Evolutionary conservation across 2,797 vertebrate species (phyloP).

Genomic region (Amphiprion clarkii): DNA sequence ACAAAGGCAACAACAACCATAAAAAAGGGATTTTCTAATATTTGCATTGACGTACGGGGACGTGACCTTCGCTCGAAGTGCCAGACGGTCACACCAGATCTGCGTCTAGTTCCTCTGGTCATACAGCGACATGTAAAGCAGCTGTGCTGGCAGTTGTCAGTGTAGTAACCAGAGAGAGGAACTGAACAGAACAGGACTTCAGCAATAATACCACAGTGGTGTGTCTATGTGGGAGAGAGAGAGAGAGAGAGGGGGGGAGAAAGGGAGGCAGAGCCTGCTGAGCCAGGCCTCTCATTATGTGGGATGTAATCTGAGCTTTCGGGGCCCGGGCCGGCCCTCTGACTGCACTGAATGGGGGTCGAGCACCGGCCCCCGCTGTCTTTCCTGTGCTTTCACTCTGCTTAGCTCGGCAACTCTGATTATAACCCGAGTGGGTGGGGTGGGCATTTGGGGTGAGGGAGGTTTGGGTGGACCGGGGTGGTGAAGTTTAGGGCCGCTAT

Average conservation of each 20-base stretch:
- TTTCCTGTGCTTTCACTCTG: constrained; percentile 89
- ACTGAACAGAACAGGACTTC: constrained; percentile 76
- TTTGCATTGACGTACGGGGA: constrained; percentile 3
- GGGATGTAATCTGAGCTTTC: constrained; percentile 89
- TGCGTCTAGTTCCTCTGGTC: constrained; percentile 39
- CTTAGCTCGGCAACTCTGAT: constrained; percentile 89
- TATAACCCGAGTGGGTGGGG: constrained; percentile 75
- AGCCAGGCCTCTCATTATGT: constrained; percentile 90
- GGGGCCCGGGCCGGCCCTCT: constrained; percentile 75
- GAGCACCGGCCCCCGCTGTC: constrained; percentile 75
- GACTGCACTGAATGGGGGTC: constrained; percentile 82
- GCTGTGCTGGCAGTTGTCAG: constrained; percentile 73
- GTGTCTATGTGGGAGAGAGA: constrained; percentile 32
- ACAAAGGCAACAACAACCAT: not conserved
- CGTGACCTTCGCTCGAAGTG: constrained; percentile 8
- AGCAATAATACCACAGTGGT: constrained; percentile 70
- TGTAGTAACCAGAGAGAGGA: constrained; percentile 65
- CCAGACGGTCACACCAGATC: constrained; percentile 10
- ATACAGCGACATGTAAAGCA: constrained; percentile 68
- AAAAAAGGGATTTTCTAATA: constrained; percentile 16
- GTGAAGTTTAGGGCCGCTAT: constrained; percentile 44
- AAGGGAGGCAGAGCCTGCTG: constrained; percentile 82
- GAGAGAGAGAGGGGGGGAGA: constrained; percentile 34
- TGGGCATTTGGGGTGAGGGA: constrained; percentile 30
- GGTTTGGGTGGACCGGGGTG: constrained; percentile 52